Base-by-base conservation (phyloP, 1,140 invertebrate species). In the Pseudomyrmex cubaensis region DNA sequence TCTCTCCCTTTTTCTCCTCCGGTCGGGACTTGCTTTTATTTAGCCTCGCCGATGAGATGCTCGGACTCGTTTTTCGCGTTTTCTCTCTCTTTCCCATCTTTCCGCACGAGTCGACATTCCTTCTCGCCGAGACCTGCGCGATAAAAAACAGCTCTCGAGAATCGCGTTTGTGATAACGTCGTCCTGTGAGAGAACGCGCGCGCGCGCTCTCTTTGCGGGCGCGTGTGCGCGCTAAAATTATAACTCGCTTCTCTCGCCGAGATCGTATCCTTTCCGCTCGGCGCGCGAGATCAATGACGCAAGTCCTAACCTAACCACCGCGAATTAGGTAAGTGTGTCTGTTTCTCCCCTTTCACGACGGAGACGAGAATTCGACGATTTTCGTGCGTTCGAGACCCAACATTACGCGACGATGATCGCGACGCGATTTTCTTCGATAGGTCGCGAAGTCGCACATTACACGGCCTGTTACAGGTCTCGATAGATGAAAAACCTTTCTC, bases 1-100 rank as follows among this genome's bases (percentile, higher is more conserved):
- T 70, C 82, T 69, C 86, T 85, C 48, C 56, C 66, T 63, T 63
- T 77, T 82, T 44, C 25, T 59, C 76, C 67, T 20, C 25, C 25
- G 25, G 61, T 56, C 57, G 85, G 74, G 63, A 35, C 69, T 35
- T 52, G 76, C 57, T 35, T 35, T 20, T 66, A 69, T 80, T 75
- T 84, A 70, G 72, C 73, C 77, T 57, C 25, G 22, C 22, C 22
- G 22, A 22, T 22, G 22, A 22, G 22, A 22, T 22, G 22, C 25
- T 25, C 25, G 25, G 25, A 25, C 25, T 25, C 25, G 25, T 25
- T 25, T 25, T 25, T 25, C 25, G 25, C 25, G 25, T 25, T 25
- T 25, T 25, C 25, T 25, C 25, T 25, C 25, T 25, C 3, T 25
- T 3, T 25, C 25, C 2, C 2, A 22, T 2, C 25, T 25, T 25